phyloP scores from a whole-genome alignment of 2,113 vertebrate genomes.

The Channa maculata region DNA sequence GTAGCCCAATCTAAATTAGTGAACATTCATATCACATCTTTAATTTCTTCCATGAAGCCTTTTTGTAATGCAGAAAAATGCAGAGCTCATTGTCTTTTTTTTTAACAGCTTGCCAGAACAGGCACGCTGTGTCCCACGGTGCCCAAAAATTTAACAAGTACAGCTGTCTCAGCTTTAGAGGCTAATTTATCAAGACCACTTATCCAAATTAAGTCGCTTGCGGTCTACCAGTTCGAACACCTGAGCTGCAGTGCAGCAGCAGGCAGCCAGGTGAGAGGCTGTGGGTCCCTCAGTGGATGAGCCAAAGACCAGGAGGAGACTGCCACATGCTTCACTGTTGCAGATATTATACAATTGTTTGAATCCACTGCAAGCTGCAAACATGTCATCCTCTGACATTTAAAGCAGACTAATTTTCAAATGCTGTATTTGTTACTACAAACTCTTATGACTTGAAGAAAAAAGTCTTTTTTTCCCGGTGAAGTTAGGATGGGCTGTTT shows the following conservation, averaged over 20 bases:
- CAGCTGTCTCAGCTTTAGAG: constrained; percentile 10
- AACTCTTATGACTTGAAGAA: neutral
- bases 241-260: constrained; percentile 31
- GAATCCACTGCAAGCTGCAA: constrained; percentile 9
- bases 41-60: neutral
- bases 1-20: too few relatives aligned
- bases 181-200: constrained; percentile 59
- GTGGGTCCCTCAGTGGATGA: neutral
- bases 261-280: constrained; percentile 36
- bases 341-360: neutral
- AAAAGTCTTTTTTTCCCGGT: neutral
- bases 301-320: neutral
- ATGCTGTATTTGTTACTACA: neutral
- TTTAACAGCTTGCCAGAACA: constrained; percentile 12
- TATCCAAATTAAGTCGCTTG: constrained; percentile 61
- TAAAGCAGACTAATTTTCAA: constrained; percentile 14
- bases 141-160: constrained; percentile 22
- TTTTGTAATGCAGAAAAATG: constrained; percentile 23
- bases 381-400: constrained; percentile 26
- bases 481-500: neutral
- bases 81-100: constrained; percentile 16
- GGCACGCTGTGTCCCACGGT: constrained; percentile 16
- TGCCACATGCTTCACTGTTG: constrained; percentile 5
- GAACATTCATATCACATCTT: too few relatives aligned
- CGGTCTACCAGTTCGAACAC: constrained; percentile 61